phyloP scores from a whole-genome alignment of 1,140 invertebrate genomes.

The Drosophila azteca region DNA sequence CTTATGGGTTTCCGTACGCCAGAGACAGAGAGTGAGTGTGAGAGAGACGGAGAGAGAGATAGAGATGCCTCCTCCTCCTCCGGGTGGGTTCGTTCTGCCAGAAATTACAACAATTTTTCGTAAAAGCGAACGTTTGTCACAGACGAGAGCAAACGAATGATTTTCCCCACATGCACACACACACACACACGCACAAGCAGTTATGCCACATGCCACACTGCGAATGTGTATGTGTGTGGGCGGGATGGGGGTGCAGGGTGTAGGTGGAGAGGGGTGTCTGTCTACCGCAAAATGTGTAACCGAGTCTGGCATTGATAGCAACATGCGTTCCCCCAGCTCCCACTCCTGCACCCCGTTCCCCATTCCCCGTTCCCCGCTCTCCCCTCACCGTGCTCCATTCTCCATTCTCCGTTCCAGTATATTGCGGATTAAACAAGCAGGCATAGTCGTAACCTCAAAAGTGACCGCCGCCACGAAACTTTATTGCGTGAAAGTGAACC shows the following conservation, averaged over 20 bases:
- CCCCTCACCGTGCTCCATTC: too few species aligned
- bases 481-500: constrained; percentile 26
- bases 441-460: constrained; percentile 3
- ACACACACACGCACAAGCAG: constrained; percentile 17
- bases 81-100: constrained; percentile 41
- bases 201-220: constrained; percentile 52
- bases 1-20: constrained; percentile 36
- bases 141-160: constrained; percentile 37
- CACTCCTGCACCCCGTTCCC: neutral
- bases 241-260: neutral
- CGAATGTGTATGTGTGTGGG: constrained; percentile 1
- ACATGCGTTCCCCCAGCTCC: constrained; percentile 20
- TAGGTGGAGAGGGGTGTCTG: neutral
- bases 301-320: constrained; percentile 46
- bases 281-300: constrained; percentile 37
- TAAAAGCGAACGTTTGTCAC: constrained; percentile 58
- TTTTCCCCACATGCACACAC: constrained; percentile 25
- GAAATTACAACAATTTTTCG: constrained; percentile 70
- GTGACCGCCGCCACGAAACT: constrained; percentile 15
- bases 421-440: neutral
- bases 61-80: constrained; percentile 26
- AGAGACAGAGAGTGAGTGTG: neutral
- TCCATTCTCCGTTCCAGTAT: neutral
- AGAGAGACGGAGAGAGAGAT: neutral
- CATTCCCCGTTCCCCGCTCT: neutral